A percentile compares a stretch with the other conserved stretches of the same genome.
Conservation (phyloP, 2,888 invertebrate genomes). For the Mylabris sibirica region DNA sequence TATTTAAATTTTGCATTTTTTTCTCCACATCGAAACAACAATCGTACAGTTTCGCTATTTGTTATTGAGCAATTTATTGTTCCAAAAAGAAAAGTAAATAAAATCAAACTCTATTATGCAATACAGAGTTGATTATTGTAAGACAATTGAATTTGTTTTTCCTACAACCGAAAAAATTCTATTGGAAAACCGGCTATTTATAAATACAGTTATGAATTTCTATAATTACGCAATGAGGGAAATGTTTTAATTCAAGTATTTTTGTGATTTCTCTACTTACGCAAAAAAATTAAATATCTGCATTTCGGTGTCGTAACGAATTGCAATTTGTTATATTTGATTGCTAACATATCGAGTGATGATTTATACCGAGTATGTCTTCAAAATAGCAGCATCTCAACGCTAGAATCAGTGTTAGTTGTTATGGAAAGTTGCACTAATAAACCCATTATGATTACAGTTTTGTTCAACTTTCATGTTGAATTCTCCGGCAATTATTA, state of each 20-base stretch:
- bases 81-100: neutral
- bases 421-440: too few species aligned
- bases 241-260: neutral
- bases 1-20: conserved; percentile 24
- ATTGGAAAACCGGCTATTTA: neutral
- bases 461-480: too few species aligned
- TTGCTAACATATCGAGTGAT: too few species aligned
- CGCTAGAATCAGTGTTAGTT: too few species aligned
- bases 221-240: neutral
- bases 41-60: conserved; percentile 12
- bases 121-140: neutral
- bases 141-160: neutral
- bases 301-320: neutral
- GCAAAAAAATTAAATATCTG: conserved; percentile 2
- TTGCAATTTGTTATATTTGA: neutral
- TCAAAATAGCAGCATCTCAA: too few species aligned
- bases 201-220: neutral
- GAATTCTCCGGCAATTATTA: too few species aligned
- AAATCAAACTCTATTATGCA: neutral
- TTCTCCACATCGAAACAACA: conserved; percentile 13
- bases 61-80: conserved; percentile 26
- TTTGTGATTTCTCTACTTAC: conserved; percentile 9
- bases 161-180: neutral
- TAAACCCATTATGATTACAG: too few species aligned
- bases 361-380: too few species aligned